Conservation (phyloP, 2,113 vertebrate genomes). For the Vidua macroura region DNA sequence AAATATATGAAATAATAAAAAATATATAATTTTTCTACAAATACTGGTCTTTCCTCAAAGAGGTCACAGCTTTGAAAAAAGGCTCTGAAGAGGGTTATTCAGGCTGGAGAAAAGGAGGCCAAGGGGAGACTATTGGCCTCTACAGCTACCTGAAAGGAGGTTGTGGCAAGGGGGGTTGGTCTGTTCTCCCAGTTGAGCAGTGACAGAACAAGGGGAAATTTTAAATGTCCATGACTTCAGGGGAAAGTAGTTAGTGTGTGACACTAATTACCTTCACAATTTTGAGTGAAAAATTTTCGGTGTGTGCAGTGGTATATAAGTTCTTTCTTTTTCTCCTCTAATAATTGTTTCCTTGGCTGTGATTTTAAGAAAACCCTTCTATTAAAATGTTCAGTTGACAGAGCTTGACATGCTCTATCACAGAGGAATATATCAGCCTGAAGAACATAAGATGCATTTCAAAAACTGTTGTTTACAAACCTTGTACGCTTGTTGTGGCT, state of each 20-base stretch:
- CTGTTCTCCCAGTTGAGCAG: neutral
- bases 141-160: neutral
- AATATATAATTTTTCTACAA: neutral
- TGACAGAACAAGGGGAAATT: neutral
- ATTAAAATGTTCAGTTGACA: neutral
- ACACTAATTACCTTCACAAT: neutral
- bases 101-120: neutral
- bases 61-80: neutral
- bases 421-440: neutral
- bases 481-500: neutral
- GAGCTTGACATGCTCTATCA: neutral
- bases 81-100: neutral
- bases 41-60: neutral
- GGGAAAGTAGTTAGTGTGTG: neutral
- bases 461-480: neutral
- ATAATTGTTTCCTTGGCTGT: neutral
- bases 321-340: neutral
- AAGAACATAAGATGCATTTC: neutral
- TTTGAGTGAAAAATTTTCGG: neutral
- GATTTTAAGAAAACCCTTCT: neutral
- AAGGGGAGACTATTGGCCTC: neutral
- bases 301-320: neutral
- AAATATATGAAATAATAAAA: neutral
- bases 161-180: too few species aligned
- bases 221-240: neutral